Evolutionary conservation across 2,888 invertebrate species (phyloP).

Genomic region (Nemapogon koenigi): DNA sequence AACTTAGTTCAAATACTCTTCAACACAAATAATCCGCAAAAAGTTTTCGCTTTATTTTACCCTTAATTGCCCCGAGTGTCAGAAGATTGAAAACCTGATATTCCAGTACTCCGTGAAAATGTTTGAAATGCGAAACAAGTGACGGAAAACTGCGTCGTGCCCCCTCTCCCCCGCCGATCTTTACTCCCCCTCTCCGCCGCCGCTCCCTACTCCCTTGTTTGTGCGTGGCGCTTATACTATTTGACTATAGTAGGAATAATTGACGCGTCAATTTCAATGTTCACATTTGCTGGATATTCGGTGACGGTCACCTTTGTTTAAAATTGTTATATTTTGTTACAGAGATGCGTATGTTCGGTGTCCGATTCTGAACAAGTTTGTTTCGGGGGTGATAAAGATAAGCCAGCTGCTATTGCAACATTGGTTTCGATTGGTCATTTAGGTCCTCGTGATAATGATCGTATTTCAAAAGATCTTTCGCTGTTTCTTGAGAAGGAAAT

Average conservation of each 20-base stretch:
- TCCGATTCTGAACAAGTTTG: slow-evolving; percentile 23
- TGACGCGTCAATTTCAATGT: slow-evolving; percentile 6
- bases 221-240: no score
- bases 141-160: no score
- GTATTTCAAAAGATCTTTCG: slow-evolving; percentile 30
- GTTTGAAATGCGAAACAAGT: no score
- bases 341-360: slow-evolving; percentile 28
- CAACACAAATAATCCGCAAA: no score
- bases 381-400: slow-evolving; percentile 20
- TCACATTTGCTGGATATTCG: background rate
- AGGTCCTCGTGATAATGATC: slow-evolving; percentile 24
- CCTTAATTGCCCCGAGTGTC: no score
- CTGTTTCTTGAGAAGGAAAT: slow-evolving; percentile 32
- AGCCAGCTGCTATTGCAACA: slow-evolving; percentile 25
- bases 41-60: no score
- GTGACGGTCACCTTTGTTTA: background rate
- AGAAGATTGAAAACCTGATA: slow-evolving; percentile 14
- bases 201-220: no score
- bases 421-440: slow-evolving; percentile 34
- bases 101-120: slow-evolving; percentile 13
- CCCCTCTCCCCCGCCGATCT: no score
- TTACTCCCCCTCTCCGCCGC: no score
- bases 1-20: no score
- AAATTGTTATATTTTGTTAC: slow-evolving; percentile 9
- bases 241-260: slow-evolving; percentile 10